Evolutionary conservation across 2,888 invertebrate species (phyloP).

Genomic region (Meliscaeva auricollis): DNA sequence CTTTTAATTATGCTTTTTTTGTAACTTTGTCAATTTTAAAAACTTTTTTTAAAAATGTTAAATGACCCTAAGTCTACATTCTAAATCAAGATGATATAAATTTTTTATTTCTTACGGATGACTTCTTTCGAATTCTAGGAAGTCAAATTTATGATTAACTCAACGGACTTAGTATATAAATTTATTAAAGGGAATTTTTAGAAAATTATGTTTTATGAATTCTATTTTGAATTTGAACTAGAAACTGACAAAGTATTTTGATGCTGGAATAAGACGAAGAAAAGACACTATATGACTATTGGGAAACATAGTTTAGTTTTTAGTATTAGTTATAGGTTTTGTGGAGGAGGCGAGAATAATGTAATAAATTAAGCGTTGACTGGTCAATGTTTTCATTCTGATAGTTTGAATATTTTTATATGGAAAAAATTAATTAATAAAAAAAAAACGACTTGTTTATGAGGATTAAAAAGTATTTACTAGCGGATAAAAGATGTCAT

Average conservation of each 20-base stretch:
- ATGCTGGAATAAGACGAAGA: background rate
- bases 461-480: constrained; percentile 18
- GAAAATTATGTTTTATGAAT: constrained; percentile 19
- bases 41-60: too few species aligned
- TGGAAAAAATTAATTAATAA: background rate
- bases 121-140: constrained; percentile 50
- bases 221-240: background rate
- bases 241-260: background rate
- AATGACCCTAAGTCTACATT: too few species aligned
- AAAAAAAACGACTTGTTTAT: constrained; percentile 16
- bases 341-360: constrained; percentile 1
- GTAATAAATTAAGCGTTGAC: background rate
- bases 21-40: too few species aligned
- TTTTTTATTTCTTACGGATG: constrained; percentile 27
- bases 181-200: constrained; percentile 27
- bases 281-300: background rate
- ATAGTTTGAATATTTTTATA: background rate
- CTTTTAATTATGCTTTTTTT: too few species aligned
- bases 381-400: constrained; percentile 7
- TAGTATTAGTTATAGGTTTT: background rate
- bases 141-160: constrained; percentile 56
- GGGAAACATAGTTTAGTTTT: constrained; percentile 1
- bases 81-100: background rate
- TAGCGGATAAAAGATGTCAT: background rate
- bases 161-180: constrained; percentile 20